Base-by-base conservation (phyloP, 2,113 vertebrate genomes). In the Toxotes chatareus region DNA sequence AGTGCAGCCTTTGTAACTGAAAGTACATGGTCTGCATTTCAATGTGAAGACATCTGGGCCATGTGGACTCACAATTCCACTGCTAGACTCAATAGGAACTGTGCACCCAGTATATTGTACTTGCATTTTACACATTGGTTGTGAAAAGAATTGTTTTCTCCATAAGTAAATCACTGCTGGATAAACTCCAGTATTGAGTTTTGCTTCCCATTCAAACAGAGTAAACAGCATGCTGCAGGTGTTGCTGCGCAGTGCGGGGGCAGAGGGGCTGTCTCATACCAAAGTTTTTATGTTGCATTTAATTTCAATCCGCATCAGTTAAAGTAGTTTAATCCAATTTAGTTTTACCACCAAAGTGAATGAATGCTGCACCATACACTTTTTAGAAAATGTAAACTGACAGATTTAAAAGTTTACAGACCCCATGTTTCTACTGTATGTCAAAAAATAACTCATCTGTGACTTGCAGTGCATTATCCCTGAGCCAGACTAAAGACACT, bases 21-120 rank as follows among this genome's bases (percentile, higher is more conserved):
- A 68, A 82, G 21, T 12, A 31, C n/a, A 70, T 16, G 44, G 36
- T 69, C 11, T 75, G 57, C 27, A 70, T 64, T 47, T 14, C 7
- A 51, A 59, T 75, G 10, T 9, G 16, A 53, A 23, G 34, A 21
- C 11, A 65, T 46, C 31, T 51, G 47, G 40, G 32, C 23, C 13
- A 42, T 55, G 23, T 70, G 7, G 34, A 36, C 11, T 55, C 12
- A 38, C 42, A 49, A 16, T 1, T 63, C 32, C 9, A 13, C 9
- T n/a, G 40, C 38, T 53, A 51, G 16, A 46, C 42, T n/a, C 57
- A 7, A 16, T 36, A 2, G 16, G 8, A 42, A 64, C n/a, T 12
- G 17, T 16, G 16, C 8, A 31, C 16, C 34, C 23, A 4, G 10
- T 53, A 11, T 61, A 10, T 23, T 73, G 46, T 23, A 21, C 27